phyloP scores from a whole-genome alignment of 2,113 vertebrate genomes.

The Tyrannus savana region DNA sequence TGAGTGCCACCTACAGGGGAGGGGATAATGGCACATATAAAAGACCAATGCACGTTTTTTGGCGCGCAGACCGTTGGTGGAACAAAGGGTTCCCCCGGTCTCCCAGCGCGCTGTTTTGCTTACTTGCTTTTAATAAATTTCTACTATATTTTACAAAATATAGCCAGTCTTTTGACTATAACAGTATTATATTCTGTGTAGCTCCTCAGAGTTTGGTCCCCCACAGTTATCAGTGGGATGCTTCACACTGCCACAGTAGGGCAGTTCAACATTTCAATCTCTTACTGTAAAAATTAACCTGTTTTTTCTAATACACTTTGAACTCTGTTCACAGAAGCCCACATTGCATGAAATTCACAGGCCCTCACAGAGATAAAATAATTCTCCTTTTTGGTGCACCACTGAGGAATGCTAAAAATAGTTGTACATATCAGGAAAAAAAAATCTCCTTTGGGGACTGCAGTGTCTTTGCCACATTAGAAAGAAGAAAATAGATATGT shows the following conservation, averaged over 20 bases:
- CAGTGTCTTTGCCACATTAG: background rate
- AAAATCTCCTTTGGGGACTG: background rate
- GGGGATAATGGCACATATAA: too few species aligned
- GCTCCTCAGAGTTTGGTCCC: background rate
- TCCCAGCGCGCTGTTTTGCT: too few species aligned
- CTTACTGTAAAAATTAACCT: slow-evolving; percentile 52
- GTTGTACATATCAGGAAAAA: background rate
- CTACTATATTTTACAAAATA: too few species aligned
- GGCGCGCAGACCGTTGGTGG: too few species aligned
- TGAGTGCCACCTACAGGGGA: too few species aligned
- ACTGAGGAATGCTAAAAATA: slow-evolving; percentile 47
- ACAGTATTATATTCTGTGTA: background rate
- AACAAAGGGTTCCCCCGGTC: too few species aligned
- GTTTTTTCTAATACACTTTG: slow-evolving; percentile 23
- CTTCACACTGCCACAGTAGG: background rate
- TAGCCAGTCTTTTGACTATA: too few species aligned
- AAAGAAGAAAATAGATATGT: background rate
- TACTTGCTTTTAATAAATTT: too few species aligned
- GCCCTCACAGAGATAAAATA: slow-evolving; percentile 33
- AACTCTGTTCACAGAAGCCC: slow-evolving; percentile 23
- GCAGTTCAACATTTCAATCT: slow-evolving; percentile 29
- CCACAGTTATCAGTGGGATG: background rate
- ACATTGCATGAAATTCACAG: slow-evolving; percentile 33
- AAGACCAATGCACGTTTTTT: too few species aligned
- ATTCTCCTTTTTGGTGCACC: slow-evolving; percentile 1